These are phyloP conservation scores for Xenus cinereus DNA, from an alignment of 2,113 vertebrate genomes.

Conservation along the genomic window DNA sequence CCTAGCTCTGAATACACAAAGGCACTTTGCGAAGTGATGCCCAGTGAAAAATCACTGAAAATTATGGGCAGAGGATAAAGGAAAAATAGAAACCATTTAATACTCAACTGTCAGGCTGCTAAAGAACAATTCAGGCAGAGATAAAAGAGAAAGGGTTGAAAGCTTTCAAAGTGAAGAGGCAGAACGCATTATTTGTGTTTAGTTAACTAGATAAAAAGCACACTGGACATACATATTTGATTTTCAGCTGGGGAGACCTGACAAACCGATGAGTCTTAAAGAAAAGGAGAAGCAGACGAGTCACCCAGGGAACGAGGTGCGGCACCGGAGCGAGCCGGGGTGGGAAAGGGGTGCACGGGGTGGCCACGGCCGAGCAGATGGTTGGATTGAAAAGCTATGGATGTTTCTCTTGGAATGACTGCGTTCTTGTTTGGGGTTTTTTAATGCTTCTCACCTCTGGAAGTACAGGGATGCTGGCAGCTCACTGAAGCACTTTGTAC, in stretches of 20 bases:
- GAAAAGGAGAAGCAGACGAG: not conserved
- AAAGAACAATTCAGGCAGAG: conserved; percentile 46
- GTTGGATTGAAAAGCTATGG: not conserved
- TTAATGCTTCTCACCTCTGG: not conserved
- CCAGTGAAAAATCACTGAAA: not conserved
- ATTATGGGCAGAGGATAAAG: conserved; percentile 24
- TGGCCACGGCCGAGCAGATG: not conserved
- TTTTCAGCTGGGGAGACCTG: not conserved
- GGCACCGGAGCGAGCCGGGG: not conserved
- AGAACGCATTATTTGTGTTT: conserved; percentile 36
- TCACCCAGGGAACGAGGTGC: not conserved
- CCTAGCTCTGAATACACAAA: not conserved
- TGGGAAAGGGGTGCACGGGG: rapidly evolving
- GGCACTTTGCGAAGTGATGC: not conserved
- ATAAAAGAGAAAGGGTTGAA: conserved; percentile 56
- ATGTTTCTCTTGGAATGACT: not conserved
- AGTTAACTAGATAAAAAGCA: conserved; percentile 48
- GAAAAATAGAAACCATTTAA: conserved; percentile 10
- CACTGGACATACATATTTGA: conserved; percentile 24
- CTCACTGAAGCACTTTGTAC: not conserved
- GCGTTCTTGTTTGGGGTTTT: not conserved
- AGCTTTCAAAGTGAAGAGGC: conserved; percentile 34
- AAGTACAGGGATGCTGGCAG: not conserved
- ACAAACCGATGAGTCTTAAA: not conserved
- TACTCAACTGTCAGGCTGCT: conserved; percentile 40